These are phyloP conservation scores for Pantherophis vulpinus DNA, from an alignment of 2,797 vertebrate species.

Conservation along the genomic window DNA sequence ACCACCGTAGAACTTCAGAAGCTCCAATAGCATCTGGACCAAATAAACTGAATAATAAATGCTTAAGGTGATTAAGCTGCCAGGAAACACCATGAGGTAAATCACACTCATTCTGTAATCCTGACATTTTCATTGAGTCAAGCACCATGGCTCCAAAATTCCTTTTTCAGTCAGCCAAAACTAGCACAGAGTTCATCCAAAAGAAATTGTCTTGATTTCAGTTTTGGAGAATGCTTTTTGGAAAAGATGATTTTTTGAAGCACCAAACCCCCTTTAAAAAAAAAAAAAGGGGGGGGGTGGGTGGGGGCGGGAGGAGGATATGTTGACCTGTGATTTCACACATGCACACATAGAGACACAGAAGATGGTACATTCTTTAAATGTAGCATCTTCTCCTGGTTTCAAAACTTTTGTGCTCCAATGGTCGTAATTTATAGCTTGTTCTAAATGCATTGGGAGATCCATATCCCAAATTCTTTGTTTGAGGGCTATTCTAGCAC, in stretches of 20 bases:
- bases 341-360: background rate
- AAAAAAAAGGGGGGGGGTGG: no score
- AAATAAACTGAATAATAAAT: background rate
- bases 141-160: background rate
- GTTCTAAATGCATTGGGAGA: background rate
- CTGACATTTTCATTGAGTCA: background rate
- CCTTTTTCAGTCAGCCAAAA: background rate
- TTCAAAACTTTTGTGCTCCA: background rate
- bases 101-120: background rate
- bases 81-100: background rate
- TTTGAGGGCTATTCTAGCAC: no score
- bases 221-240: background rate
- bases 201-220: background rate
- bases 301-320: no score
- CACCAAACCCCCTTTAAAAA: no score
- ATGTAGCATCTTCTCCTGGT: background rate
- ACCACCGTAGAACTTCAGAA: background rate
- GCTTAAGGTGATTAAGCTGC: background rate
- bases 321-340: background rate
- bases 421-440: background rate
- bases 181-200: background rate
- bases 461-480: no score
- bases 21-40: background rate
- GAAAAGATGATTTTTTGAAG: background rate
- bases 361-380: background rate